phyloP scores from a whole-genome alignment of 2,888 invertebrate genomes.

The Hypomecis punctinalis region DNA sequence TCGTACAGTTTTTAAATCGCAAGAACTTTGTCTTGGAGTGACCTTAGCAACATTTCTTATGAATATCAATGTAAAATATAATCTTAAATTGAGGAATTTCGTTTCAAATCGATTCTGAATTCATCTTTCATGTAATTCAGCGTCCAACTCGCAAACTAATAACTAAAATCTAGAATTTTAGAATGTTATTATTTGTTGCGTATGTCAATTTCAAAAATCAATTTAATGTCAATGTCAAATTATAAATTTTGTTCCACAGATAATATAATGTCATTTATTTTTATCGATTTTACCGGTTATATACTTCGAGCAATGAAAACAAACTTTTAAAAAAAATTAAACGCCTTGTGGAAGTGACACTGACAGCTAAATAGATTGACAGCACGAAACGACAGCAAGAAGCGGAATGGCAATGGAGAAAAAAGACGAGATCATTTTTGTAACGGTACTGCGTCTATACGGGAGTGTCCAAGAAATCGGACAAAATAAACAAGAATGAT shows the following conservation, averaged over 20 bases:
- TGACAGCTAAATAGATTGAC: neutral
- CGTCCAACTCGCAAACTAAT: no score
- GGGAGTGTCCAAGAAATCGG: slow-evolving; percentile 78
- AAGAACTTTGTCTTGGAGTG: neutral
- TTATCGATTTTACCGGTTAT: neutral
- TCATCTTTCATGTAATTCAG: slow-evolving; percentile 5
- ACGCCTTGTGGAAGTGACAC: neutral
- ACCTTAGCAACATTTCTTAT: no score
- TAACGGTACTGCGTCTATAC: slow-evolving; percentile 80
- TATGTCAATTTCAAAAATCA: no score
- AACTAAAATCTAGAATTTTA: no score
- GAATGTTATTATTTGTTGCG: no score
- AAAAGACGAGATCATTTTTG: slow-evolving; percentile 69
- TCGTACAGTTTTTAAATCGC: neutral
- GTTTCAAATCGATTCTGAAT: no score
- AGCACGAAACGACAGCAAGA: neutral
- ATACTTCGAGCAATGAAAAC: neutral
- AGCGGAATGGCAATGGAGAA: slow-evolving; percentile 43
- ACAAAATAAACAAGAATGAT: slow-evolving; percentile 75
- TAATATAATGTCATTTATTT: no score
- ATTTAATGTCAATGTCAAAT: no score
- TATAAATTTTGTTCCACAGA: no score
- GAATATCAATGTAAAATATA: neutral
- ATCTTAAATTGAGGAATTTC: no score
- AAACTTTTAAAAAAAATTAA: neutral